These are phyloP conservation scores for Digitonthophagus gazella DNA, from an alignment of 2,888 invertebrate genomes.

Conservation along the genomic window DNA sequence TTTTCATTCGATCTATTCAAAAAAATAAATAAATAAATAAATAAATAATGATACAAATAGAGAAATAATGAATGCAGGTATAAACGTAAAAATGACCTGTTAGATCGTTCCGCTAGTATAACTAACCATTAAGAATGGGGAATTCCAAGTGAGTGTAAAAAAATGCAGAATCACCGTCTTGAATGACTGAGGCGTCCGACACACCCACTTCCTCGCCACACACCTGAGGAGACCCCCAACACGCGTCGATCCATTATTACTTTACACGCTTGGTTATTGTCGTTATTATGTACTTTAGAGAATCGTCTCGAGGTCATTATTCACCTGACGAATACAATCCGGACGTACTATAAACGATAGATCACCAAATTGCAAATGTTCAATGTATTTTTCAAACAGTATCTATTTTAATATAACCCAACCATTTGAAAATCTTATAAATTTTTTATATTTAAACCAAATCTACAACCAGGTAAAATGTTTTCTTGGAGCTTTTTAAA, in stretches of 20 bases:
- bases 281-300: constrained; percentile 10
- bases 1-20: too few species aligned
- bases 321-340: neutral
- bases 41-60: too few species aligned
- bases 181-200: constrained; percentile 36
- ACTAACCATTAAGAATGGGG: neutral
- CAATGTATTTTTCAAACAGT: too few species aligned
- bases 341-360: neutral
- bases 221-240: constrained; percentile 8
- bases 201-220: constrained; percentile 34
- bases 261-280: constrained; percentile 10
- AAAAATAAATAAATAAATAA: too few species aligned
- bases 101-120: neutral
- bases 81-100: too few species aligned
- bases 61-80: too few species aligned
- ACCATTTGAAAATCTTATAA: too few species aligned
- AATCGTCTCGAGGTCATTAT: neutral
- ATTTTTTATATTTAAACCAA: too few species aligned
- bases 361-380: too few species aligned
- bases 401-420: too few species aligned
- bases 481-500: too few species aligned
- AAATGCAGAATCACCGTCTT: constrained; percentile 43
- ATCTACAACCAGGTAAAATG: too few species aligned
- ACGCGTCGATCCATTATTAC: constrained; percentile 5
- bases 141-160: constrained; percentile 22